phyloP scores from a whole-genome alignment of 2,888 invertebrate genomes.

The Sinodicranocentrus sp. region DNA sequence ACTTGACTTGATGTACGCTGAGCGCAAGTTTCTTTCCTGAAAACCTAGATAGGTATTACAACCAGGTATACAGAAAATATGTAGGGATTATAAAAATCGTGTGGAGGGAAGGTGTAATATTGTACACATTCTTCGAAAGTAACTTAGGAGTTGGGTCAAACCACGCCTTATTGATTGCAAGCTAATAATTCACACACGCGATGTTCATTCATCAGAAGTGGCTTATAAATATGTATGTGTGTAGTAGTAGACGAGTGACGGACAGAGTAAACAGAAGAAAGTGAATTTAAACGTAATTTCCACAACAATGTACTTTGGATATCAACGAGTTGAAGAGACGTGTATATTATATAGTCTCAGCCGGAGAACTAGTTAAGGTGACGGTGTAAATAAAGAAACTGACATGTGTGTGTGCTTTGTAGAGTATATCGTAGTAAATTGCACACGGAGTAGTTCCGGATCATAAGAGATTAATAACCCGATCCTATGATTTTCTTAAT shows the following conservation, averaged over 20 bases:
- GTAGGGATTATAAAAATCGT: slow-evolving; percentile 6
- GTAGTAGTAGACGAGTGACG: slow-evolving; percentile 9
- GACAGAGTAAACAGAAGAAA: slow-evolving; percentile 57
- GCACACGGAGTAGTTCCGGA: slow-evolving; percentile 59
- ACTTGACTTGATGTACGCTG: slow-evolving; percentile 43
- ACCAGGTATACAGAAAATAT: too few species aligned
- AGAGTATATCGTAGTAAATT: slow-evolving; percentile 36
- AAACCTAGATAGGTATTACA: slow-evolving; percentile 32
- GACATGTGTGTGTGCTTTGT: background rate
- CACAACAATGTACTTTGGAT: slow-evolving; percentile 10
- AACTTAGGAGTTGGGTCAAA: slow-evolving; percentile 55
- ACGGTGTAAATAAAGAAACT: background rate
- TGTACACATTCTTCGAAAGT: slow-evolving; percentile 62
- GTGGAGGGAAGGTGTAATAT: slow-evolving; percentile 42
- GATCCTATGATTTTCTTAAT: slow-evolving; percentile 58
- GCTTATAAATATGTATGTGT: slow-evolving; percentile 37
- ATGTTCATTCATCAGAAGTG: slow-evolving; percentile 72
- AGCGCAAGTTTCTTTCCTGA: slow-evolving; percentile 4
- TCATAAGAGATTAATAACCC: slow-evolving; percentile 68
- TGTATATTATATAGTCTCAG: background rate
- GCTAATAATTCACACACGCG: slow-evolving; percentile 75
- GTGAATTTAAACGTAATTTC: slow-evolving; percentile 45
- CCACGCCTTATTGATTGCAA: slow-evolving; percentile 74
- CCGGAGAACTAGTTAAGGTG: too few species aligned
- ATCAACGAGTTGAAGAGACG: background rate